Conservation (phyloP, 2,113 vertebrate species). For the Pachycephala philippinensis region DNA sequence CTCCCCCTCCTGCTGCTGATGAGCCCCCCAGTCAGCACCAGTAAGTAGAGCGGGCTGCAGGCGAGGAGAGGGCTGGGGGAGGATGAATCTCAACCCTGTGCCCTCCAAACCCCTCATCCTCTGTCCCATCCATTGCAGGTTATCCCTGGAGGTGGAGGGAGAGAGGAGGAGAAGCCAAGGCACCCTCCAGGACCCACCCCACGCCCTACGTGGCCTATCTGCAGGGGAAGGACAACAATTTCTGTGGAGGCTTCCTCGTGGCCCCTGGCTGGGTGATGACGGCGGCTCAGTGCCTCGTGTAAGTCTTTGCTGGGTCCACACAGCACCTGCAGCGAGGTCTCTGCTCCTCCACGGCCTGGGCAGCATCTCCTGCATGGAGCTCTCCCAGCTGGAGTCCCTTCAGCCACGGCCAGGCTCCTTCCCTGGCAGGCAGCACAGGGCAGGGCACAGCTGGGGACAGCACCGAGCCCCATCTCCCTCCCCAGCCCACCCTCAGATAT, state of each 20-base stretch:
- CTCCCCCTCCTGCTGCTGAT: background rate
- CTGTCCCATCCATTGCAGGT: background rate
- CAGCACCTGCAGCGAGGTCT: rapidly evolving
- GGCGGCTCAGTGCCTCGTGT: conserved; percentile 37
- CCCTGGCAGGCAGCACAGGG: background rate
- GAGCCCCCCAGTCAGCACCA: background rate
- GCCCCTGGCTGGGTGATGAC: conserved; percentile 51
- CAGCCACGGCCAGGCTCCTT: background rate
- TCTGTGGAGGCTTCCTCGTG: conserved; percentile 49
- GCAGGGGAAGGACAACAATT: background rate
- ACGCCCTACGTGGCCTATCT: background rate
- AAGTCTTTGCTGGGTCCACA: background rate
- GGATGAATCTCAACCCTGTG: background rate
- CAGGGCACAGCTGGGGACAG: background rate
- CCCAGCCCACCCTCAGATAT: background rate
- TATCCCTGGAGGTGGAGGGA: background rate
- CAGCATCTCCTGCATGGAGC: rapidly evolving
- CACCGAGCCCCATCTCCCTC: background rate
- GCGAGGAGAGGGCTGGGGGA: background rate
- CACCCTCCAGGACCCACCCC: background rate
- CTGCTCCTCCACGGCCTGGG: rapidly evolving
- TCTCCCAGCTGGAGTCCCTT: rapidly evolving
- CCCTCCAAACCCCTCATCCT: background rate
- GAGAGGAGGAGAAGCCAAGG: background rate
- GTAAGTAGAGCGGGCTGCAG: background rate